These are phyloP conservation scores for Willisornis vidua DNA, from an alignment of 2,113 vertebrate species.

Conservation along the genomic window DNA sequence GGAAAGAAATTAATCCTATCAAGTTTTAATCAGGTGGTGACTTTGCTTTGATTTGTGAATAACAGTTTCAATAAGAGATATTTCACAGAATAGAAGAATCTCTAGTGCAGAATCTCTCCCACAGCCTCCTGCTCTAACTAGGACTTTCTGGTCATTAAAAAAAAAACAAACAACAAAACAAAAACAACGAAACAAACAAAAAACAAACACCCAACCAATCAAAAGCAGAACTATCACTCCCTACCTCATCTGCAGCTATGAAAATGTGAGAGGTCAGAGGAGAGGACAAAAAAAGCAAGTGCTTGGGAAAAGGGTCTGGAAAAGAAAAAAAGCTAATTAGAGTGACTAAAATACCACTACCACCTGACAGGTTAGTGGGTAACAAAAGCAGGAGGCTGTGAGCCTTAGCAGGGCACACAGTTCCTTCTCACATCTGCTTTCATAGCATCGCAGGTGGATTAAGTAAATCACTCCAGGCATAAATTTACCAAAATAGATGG, in stretches of 20 bases:
- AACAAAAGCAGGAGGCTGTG: neutral
- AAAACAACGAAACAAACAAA: no score
- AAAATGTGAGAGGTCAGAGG: neutral
- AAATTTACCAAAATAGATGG: neutral
- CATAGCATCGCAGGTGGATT: neutral
- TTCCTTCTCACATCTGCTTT: neutral
- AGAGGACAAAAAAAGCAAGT: neutral
- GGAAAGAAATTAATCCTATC: slow-evolving; percentile 46
- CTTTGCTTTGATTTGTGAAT: slow-evolving; percentile 40
- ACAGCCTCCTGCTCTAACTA: neutral
- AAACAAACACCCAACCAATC: neutral
- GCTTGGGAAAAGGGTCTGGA: neutral
- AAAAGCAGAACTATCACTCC: neutral
- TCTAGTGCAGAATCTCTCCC: neutral
- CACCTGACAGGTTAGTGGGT: neutral
- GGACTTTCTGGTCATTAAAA: neutral
- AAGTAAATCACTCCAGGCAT: neutral
- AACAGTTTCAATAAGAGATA: slow-evolving; percentile 40
- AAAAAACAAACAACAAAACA: neutral
- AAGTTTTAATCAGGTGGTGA: slow-evolving; percentile 48
- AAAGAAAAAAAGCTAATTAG: neutral
- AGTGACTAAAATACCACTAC: neutral
- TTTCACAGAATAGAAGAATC: slow-evolving; percentile 27
- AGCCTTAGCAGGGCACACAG: neutral
- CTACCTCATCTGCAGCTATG: neutral